Evolutionary conservation across 2,113 vertebrate genomes (phyloP), one percentile per base, ranked within the genome.

Genomic region (Melospiza georgiana): DNA sequence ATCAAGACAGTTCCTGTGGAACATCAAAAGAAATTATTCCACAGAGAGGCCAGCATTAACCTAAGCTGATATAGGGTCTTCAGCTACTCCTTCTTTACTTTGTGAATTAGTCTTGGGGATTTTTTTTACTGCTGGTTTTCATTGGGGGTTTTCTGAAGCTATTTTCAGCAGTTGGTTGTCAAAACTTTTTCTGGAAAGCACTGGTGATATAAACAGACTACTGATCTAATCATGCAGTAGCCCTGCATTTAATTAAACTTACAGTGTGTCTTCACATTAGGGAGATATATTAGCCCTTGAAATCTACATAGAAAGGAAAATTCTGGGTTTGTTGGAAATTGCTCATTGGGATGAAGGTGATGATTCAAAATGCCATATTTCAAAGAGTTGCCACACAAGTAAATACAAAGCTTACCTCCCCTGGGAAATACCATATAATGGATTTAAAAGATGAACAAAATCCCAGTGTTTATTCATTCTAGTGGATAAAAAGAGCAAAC

Each of bases 401-500:
- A 94, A 96, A 93, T 84, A 90, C 58, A 91, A 90, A 92, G 88
- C 55, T 83, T 83, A 62, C 25, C 66, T 94, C 66, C 65, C 33
- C 58, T 86, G 72, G 48, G 84, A 96, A 96, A 95, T 20, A 39
- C 20, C 61, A 72, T 46, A 88, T 77, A 94, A 94, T 87, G 89
- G 71, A 63, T 93, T 95, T 95, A 89, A 97, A 90, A 92, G 87
- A 96, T 82, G 90, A 93, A 94, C 33, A 95, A 95, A 95, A 96
- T 93, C 90, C 68, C 66, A 71, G 25, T 94, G 87, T 96, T 97
- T 96, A 87, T 94, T 86, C 93, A 78, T 58, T 78, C 73, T 89
- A 58, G 85, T 75, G 92, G 90, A 94, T 80, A 90, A 89, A 94
- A 96, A 87, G 82, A 68, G 74, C 46, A 96, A 96, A 90, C 73